Evolutionary conservation across 2,797 vertebrate species (phyloP), one percentile per base, ranked within the genome.

Genomic region (Pipistrellus pipistrellus): DNA sequence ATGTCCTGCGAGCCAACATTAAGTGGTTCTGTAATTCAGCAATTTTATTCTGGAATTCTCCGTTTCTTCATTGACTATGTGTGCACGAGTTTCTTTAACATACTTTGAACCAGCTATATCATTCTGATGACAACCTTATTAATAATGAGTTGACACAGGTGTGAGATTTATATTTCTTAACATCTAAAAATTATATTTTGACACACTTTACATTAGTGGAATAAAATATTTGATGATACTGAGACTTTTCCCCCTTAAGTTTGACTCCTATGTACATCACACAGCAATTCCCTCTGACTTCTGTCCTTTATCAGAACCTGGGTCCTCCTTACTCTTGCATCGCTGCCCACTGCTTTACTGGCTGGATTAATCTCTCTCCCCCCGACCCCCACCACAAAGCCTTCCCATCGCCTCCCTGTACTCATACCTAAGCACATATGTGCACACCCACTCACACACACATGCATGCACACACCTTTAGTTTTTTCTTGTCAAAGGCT

Each of bases 371-470:
- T 41, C 46, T 64, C 48, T 72, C 71, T 27, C 20, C 15, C 20
- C 23, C n/a, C 0, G 1, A 41, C 44, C 44, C 11, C 2, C 0
- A 0, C 25, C 41, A 17, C 27, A 6, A 85, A 38, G 6, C 4
- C 11, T 81, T 90, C 44, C 27, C 6, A 2, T 88, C 15, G 85
- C 10, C 10, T 30, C 11, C 5, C 14, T 69, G 73, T 80, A n/a
- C 4, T 2, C 48, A 83, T 1, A 21, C 23, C 25, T 4, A 69
- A 17, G 18, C 18, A 35, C 8, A 3, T 53, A 38, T 8, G 30
- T 14, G 3, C 3, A 38, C 6, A 51, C 4, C 15, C 12, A 17
- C 8, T 21, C 44, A 80, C 38, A 51, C 17, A 64, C 12, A n/a
- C 0, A 32, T 30, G 27, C 46, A 30, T 12, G 1, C 10, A 46